Evolutionary conservation across 2,888 invertebrate species (phyloP), one percentile per base, ranked within the genome.

Genomic region (Cephus nigrinus): DNA sequence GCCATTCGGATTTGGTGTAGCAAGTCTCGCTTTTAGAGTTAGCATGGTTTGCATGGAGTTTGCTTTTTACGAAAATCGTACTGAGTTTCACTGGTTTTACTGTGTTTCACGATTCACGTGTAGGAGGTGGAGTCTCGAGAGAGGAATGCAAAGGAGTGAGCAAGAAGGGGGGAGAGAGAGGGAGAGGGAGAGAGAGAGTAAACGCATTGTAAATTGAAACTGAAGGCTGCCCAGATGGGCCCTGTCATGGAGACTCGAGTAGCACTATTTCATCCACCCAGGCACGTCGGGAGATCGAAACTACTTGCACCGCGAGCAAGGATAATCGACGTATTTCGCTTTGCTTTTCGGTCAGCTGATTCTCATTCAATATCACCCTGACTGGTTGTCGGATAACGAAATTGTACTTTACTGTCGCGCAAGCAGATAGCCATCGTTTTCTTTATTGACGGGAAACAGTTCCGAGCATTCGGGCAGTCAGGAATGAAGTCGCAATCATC

Each of bases 161-260:
- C 68, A 74, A 80, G 77, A 79, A 80, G 75, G 77, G 73, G 75
- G 11, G 12, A 11, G 79, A 78, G 79, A 36, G 36, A 12, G 35
- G 5, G 35, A 11, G 34, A 35, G 34, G 0, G 2, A 34, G 69
- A 69, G 69, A 69, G 30, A 69, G 71, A 71, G 31, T 71, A 30
- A 71, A 30, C 82, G 83, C 85, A 86, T 86, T 88, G 88, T 88
- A 87, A 88, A 88, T 88, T 88, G 88, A 88, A 87, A 88, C 85
- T 82, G 87, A 88, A 87, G 86, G 86, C 85, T 85, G 86, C 80
- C 84, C 86, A 84, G 86, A 86, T 88, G 87, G 84, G 85, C 83
- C 79, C 86, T 86, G 85, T 85, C 86, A 85, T 81, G 84, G 84
- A 83, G 83, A 76, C 34, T 85, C 85, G 82, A 81, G 82, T 84